These are phyloP conservation scores for Plebejus argus DNA, from an alignment of 2,888 invertebrate species.

Conservation along the genomic window DNA sequence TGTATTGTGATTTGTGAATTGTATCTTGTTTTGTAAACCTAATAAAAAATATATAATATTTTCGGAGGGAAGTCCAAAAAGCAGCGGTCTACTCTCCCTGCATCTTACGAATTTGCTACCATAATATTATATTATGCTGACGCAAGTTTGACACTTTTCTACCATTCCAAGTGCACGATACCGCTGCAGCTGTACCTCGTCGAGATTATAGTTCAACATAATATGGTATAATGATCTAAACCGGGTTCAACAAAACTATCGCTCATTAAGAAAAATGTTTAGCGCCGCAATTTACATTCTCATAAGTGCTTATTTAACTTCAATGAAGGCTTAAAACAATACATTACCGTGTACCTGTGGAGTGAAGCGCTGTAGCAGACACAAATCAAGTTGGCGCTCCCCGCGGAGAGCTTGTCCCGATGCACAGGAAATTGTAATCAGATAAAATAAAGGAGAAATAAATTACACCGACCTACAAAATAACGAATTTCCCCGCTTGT, in stretches of 20 bases:
- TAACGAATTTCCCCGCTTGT: neutral
- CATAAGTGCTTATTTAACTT: neutral
- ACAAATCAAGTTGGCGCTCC: conserved; percentile 29
- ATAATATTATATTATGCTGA: too few species aligned
- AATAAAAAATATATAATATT: too few species aligned
- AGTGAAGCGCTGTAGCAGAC: conserved; percentile 17
- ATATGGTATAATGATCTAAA: neutral
- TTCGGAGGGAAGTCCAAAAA: too few species aligned
- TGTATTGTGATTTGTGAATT: too few species aligned
- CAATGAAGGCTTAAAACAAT: neutral
- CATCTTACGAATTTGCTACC: too few species aligned
- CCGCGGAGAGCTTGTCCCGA: conserved; percentile 19
- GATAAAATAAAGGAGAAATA: conserved; percentile 22
- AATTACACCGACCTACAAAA: neutral
- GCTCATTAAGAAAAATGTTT: neutral
- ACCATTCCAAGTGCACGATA: neutral
- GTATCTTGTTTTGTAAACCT: too few species aligned
- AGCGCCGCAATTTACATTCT: neutral
- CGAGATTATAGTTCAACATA: too few species aligned
- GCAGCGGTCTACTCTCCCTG: too few species aligned
- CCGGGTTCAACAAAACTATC: neutral
- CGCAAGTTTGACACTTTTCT: neutral
- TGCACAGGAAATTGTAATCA: conserved; percentile 22
- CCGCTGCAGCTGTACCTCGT: neutral
- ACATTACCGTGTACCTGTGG: conserved; percentile 19